These are phyloP conservation scores for Pelusios castaneus DNA, from an alignment of 2,113 vertebrate species.

Conservation along the genomic window DNA sequence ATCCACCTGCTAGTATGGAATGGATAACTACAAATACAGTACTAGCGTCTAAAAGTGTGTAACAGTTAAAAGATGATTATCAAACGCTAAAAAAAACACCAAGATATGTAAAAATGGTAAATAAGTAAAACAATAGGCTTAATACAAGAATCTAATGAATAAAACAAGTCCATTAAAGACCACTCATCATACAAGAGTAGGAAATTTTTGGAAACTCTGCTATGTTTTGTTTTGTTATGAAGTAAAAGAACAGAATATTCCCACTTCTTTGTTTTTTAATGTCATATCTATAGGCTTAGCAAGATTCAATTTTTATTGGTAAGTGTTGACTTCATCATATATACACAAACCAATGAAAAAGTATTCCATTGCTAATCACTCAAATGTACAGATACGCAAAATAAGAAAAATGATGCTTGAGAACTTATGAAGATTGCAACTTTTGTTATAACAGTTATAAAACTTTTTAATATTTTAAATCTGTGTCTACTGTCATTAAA, in stretches of 20 bases:
- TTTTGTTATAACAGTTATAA: background rate
- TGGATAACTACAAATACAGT: fast-evolving
- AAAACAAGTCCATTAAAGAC: background rate
- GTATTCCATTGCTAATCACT: background rate
- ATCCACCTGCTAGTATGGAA: background rate
- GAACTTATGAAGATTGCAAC: background rate
- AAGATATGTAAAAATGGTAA: background rate
- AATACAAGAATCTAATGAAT: background rate
- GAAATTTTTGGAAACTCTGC: background rate
- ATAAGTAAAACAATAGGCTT: background rate
- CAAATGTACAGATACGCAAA: background rate
- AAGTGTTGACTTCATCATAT: background rate
- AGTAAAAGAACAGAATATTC: background rate
- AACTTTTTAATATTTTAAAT: background rate
- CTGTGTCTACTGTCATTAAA: background rate
- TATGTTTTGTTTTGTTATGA: background rate
- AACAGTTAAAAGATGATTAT: background rate
- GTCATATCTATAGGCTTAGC: background rate
- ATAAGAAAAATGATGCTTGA: background rate
- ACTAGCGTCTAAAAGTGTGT: background rate
- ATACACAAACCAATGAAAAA: background rate
- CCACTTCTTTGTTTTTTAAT: background rate
- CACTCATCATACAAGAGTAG: background rate
- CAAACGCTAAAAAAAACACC: background rate
- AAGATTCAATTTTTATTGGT: background rate